Base-by-base conservation (phyloP, 2,888 invertebrate genomes). In the Eupithecia vulgata region DNA sequence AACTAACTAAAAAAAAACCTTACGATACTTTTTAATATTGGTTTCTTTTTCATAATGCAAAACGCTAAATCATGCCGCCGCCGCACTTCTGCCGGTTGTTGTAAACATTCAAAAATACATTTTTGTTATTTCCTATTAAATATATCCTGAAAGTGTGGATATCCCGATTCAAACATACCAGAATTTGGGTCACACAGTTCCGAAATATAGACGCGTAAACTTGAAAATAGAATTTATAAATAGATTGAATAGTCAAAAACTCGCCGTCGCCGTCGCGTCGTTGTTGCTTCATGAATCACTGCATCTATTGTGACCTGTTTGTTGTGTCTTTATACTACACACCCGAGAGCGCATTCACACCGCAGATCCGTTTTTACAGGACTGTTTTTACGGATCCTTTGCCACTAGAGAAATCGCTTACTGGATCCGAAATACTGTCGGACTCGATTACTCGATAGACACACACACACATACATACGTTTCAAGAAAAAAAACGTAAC, bases 221-320 rank as follows among this genome's bases (percentile, higher is more conserved):
- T 92, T 91, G 91, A 92, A 92, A 92, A 93, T 92, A 91, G 91
- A 92, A 84, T 90, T 82, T 92, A 91, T 87, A 88, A 89, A 85
- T 87, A 89, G 86, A 76, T 34, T 73, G 74, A 72, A 78, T 83
- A 84, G 81, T 88, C 84, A 85, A 87, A 75, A 86, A 84, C 84
- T 78, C 83, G 75, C 83, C 77, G 75, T 78, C 67, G 59, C 77
- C 68, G 59, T 35, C 35, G 35, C 77, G 75, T 78, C 67, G 59
- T 78, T 67, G 59, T 35, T n/a, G 35, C 12, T 64, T 71, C 57
- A 71, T 73, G 74, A 76, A 74, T 71, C 52, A 72, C 67, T 72
- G 73, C 66, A 52, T 70, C 77, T 67, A 73, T 73, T 72, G 72
- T 67, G 37, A 75, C 71, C 15, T 57, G 57, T 57, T 57, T 25